Base-by-base conservation (phyloP, 2,888 invertebrate species). In the Drosophila testacea region DNA sequence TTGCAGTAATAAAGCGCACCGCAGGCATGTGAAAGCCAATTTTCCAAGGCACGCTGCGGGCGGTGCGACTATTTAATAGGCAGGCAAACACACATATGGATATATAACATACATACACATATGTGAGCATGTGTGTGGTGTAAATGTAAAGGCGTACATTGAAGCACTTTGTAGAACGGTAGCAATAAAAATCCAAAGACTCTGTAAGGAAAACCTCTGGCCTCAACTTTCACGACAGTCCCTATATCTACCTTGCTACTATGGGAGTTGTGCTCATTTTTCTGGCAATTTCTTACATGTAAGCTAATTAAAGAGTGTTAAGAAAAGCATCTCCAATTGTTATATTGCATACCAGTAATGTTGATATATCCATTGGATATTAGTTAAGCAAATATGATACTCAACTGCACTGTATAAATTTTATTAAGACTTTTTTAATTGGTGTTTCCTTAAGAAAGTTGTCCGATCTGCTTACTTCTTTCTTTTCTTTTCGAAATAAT, bases 21-120 rank as follows among this genome's bases (percentile, higher is more conserved):
- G 73, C 85, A 85, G 83, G 85, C 85, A 79, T 74, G 83, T 62
- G 81, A 85, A 88, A 85, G 85, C 85, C 85, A 88, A 85, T 85
- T 85, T 88, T 86, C 68, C 63, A 73, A 71, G 57, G 60, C 51
- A 66, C 81, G 63, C 73, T 69, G 80, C 78, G 81, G 76, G 88
- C 63, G 81, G 65, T 69, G 68, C 59, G 83, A 81, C 81, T 85
- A 83, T 88, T 83, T 85, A 87, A 79, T 73, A 55, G 67, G 69
- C 70, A 67, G 54, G 34, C 60, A 52, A 32, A 61, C 44, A 69
- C 27, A 51, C 56, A 48, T 36, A 65, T 10, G 13, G 30, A 27
- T 30, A 52, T 11, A 41, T 22, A 42, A 16, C 27, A 22, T 60
- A 39, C 11, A 13, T 46, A 10, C 6, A 34, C 13, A 38, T 22